Conservation (phyloP, 2,113 vertebrate genomes). For the Phyllostomus discolor region DNA sequence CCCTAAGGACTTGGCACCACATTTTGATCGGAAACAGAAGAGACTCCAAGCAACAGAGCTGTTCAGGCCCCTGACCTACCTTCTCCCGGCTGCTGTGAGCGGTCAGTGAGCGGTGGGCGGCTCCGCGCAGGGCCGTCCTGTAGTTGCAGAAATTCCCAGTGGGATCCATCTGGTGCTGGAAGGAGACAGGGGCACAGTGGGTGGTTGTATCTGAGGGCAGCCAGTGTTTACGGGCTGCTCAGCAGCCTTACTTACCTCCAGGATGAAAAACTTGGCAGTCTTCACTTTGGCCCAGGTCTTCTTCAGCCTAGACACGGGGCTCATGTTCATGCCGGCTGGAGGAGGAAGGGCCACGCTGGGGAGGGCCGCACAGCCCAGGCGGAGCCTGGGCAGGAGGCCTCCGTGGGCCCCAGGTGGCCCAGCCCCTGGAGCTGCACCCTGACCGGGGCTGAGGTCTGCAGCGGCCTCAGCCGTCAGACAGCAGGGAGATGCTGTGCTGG, state of each 20-base stretch:
- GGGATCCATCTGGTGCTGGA: constrained; percentile 86
- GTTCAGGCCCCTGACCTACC: constrained; percentile 58
- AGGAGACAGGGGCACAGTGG: background rate
- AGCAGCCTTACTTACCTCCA: constrained; percentile 84
- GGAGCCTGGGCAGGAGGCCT: background rate
- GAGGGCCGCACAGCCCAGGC: background rate
- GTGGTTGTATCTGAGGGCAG: background rate
- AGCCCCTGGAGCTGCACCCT: background rate
- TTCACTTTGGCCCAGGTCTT: constrained; percentile 98
- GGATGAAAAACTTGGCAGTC: constrained; percentile 95
- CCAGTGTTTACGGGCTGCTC: rapidly evolving
- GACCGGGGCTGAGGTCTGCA: background rate
- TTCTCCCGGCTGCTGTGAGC: constrained; percentile 85
- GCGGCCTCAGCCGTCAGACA: background rate
- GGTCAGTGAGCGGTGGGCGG: constrained; percentile 80
- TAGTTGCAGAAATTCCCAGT: constrained; percentile 87
- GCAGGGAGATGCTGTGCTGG: background rate
- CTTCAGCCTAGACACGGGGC: constrained; percentile 93
- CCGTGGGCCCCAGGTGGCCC: background rate
- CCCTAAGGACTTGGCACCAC: background rate
- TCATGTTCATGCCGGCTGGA: constrained; percentile 96
- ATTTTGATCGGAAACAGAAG: background rate
- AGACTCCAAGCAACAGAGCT: background rate
- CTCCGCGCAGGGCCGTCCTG: constrained; percentile 81
- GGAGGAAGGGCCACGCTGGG: background rate